A percentile compares a stretch with the other conserved stretches of the same genome.
phyloP scores from a whole-genome alignment of 92 coral and sea anemone genomes.

The Paragorgia papillata region DNA sequence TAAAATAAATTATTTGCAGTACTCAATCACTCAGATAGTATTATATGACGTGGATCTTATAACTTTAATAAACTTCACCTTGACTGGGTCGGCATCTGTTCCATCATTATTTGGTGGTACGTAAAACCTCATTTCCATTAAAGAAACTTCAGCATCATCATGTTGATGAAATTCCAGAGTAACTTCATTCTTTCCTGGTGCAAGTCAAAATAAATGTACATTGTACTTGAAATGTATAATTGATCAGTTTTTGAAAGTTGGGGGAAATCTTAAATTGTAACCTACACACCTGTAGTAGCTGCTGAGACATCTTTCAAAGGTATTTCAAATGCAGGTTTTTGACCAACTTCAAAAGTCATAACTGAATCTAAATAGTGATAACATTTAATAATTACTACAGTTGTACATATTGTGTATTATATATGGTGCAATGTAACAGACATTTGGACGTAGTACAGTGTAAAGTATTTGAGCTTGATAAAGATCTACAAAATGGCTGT shows the following conservation, averaged over 20 bases:
- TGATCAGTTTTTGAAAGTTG: no score
- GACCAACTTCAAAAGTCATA: constrained; percentile 91
- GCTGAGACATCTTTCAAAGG: constrained; percentile 97
- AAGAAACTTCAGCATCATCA: constrained; percentile 96
- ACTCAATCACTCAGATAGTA: no score
- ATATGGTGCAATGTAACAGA: neutral
- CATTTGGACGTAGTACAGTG: no score
- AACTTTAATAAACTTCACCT: constrained; percentile 51
- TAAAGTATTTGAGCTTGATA: no score
- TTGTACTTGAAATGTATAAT: no score
- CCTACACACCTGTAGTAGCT: constrained; percentile 85
- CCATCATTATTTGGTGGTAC: constrained; percentile 86
- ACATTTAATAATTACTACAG: neutral
- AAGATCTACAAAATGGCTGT: no score
- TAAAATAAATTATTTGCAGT: no score
- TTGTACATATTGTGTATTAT: neutral
- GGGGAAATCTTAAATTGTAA: no score
- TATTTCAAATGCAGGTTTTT: constrained; percentile 95
- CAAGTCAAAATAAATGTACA: no score
- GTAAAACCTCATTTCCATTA: constrained; percentile 99
- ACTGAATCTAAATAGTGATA: constrained; percentile 74
- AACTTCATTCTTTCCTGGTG: constrained; percentile 96
- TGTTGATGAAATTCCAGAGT: constrained; percentile 98
- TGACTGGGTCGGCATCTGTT: constrained; percentile 81
- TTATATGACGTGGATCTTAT: constrained; percentile 6